A percentile compares a stretch with the other conserved stretches of the same genome.
These are phyloP conservation scores for Nothocercus nigrocapillus DNA, from an alignment of 2,113 vertebrate species.

Conservation along the genomic window DNA sequence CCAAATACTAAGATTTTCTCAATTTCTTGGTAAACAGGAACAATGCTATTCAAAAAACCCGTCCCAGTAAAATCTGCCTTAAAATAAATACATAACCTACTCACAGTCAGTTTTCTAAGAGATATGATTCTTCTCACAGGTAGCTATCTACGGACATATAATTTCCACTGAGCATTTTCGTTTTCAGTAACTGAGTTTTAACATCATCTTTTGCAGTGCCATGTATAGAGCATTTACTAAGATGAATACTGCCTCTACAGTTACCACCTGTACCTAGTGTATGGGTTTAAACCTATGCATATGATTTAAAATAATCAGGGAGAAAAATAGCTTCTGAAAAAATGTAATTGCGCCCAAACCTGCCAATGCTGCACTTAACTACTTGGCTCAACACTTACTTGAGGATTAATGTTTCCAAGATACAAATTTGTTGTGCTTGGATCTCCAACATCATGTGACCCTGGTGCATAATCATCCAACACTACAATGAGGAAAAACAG, in stretches of 20 bases:
- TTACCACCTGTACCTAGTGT: neutral
- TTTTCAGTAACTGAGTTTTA: neutral
- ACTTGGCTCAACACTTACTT: slow-evolving; percentile 77
- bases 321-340: neutral
- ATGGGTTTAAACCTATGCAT: rapidly evolving
- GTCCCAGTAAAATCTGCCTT: neutral
- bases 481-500: slow-evolving; percentile 76
- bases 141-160: neutral
- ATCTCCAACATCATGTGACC: slow-evolving; percentile 98
- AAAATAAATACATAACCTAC: neutral
- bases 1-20: neutral
- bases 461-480: slow-evolving; percentile 96
- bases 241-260: neutral
- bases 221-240: neutral
- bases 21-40: neutral
- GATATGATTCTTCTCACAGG: neutral
- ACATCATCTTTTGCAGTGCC: neutral
- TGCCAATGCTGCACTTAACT: neutral
- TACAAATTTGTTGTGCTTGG: slow-evolving; percentile 98
- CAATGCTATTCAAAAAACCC: neutral
- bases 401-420: slow-evolving; percentile 98
- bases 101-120: neutral
- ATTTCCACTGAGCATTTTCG: neutral
- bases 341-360: neutral
- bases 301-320: neutral